Base-by-base conservation (phyloP, 2,113 vertebrate species). In the Saccopteryx leptura region DNA sequence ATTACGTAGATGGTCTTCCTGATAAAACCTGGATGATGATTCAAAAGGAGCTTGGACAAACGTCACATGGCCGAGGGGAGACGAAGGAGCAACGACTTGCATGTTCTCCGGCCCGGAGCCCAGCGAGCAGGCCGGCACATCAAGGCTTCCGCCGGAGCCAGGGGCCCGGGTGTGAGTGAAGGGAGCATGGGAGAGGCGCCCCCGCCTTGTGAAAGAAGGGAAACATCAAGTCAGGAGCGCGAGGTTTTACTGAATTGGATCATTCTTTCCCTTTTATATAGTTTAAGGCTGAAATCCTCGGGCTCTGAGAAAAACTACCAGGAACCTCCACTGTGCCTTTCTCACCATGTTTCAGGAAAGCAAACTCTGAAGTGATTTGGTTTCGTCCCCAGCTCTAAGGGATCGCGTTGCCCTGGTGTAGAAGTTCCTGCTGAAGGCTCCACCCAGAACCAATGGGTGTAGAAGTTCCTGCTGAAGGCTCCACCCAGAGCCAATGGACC, bases 21-120 rank as follows among this genome's bases (percentile, higher is more conserved):
- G 97, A 97, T 93, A 97, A 98, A 97, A 15, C 94, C 88, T n/a
- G 10, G 88, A 96, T 39, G 39, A 39, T 39, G 58, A 83, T 85
- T 90, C 81, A 4, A 18, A 26, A 61, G 4, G 72, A 60, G 7
- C 0, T 63, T 86, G 39, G 11, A 90, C 85, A 80, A 96, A 96
- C 31, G 18, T 56, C 28, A 68, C 48, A 7, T 69, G 90, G 86
- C 86, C 72, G 39, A 86, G 88, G 48, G 72, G 60, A 0, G 76
- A 12, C 85, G 79, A 13, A 61, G 93, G 95, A 48, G 4, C 58
- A 52, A 4, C 3, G 10, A 21, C 31, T 18, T 48, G 33, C 1
- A 9, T 3, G 7, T 58, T 21, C 60, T 54, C 6, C n/a, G 50
- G 12, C 31, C 33, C 24, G 9, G 5, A 56, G 52, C 33, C 7